phyloP scores from a whole-genome alignment of 2,113 vertebrate species.

The Rhinolophus sinicus region DNA sequence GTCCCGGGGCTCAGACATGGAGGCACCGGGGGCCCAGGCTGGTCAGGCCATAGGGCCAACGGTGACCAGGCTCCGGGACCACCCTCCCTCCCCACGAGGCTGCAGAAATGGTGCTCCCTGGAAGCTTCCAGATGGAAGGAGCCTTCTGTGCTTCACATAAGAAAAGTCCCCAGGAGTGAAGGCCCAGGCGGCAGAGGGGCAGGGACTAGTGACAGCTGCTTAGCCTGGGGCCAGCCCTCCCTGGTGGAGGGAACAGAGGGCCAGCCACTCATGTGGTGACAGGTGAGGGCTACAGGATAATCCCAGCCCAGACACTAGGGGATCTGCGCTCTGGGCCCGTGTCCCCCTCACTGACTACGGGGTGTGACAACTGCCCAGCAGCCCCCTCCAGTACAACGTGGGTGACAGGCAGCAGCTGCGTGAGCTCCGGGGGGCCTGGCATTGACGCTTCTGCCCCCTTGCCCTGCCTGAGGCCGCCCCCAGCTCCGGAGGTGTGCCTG shows the following conservation, averaged over 20 bases:
- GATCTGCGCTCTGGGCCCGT: not conserved
- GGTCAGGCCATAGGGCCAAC: not conserved
- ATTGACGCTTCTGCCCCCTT: not conserved
- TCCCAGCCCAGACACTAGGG: slow-evolving; percentile 5
- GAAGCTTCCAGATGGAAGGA: not conserved
- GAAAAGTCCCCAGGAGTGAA: not conserved
- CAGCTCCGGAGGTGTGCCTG: not conserved
- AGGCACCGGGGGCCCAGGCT: not conserved
- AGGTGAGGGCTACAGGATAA: slow-evolving; percentile 58
- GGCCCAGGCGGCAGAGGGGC: not conserved
- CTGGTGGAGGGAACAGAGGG: not conserved
- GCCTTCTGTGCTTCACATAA: not conserved
- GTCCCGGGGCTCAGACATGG: not conserved
- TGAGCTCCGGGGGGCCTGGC: not conserved
- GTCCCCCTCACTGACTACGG: not conserved
- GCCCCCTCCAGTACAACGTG: not conserved
- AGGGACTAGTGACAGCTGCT: slow-evolving; percentile 59
- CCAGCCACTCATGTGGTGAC: slow-evolving; percentile 27
- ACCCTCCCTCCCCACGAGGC: rapidly evolving
- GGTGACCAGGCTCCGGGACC: not conserved
- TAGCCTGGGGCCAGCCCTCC: not conserved
- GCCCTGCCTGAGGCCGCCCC: not conserved
- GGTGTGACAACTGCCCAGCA: not conserved
- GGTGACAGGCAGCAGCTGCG: not conserved
- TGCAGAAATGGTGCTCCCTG: rapidly evolving